These are phyloP conservation scores for Spea hammondii DNA, from an alignment of 2,797 vertebrate genomes.

Conservation along the genomic window DNA sequence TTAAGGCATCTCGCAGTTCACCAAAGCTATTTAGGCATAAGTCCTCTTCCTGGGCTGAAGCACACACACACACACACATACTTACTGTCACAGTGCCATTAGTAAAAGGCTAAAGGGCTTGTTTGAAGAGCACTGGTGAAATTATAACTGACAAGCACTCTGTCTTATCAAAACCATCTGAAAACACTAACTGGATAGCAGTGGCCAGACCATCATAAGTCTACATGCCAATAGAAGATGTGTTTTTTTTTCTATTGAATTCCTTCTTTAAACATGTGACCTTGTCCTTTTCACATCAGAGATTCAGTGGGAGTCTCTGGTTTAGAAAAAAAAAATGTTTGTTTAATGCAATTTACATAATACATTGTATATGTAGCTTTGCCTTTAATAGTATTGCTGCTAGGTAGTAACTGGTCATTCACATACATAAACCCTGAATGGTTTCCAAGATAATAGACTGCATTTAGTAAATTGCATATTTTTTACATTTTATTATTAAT, in stretches of 20 bases:
- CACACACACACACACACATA: constrained; percentile 1
- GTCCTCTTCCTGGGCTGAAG: constrained; percentile 18
- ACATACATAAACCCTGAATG: neutral
- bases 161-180: constrained; percentile 54
- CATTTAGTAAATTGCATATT: too few species aligned
- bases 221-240: constrained; percentile 54
- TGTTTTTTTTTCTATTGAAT: constrained; percentile 29
- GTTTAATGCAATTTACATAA: constrained; percentile 15
- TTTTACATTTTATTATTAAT: too few species aligned
- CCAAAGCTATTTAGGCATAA: constrained; percentile 10
- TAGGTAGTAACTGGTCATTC: neutral
- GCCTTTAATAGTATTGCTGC: neutral
- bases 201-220: constrained; percentile 49
- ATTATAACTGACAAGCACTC: constrained; percentile 44
- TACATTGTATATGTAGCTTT: neutral
- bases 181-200: constrained; percentile 55
- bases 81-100: constrained; percentile 40
- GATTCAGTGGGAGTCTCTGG: constrained; percentile 6
- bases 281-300: constrained; percentile 54
- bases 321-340: constrained; percentile 50
- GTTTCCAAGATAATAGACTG: too few species aligned
- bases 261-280: constrained; percentile 51
- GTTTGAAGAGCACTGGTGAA: constrained; percentile 47
- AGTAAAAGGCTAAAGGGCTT: constrained; percentile 45
- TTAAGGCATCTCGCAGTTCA: neutral